A percentile compares a stretch with the other conserved stretches of the same genome.
These are phyloP conservation scores for Xestia sexstrigata DNA, from an alignment of 2,888 invertebrate species.

Conservation along the genomic window DNA sequence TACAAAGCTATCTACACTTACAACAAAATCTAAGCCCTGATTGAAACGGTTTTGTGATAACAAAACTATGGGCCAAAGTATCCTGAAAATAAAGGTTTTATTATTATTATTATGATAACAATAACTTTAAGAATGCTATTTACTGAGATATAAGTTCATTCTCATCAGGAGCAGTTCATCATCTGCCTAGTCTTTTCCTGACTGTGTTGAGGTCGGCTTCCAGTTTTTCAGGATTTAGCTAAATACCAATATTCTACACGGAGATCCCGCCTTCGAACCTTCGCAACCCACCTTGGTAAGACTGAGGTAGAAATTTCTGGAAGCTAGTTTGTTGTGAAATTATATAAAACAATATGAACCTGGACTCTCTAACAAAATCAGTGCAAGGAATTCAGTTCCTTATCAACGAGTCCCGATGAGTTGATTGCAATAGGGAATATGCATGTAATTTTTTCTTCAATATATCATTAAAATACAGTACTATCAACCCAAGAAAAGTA, in stretches of 20 bases:
- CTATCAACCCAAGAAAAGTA: too few relatives aligned
- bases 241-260: not conserved
- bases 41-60: conserved; percentile 24
- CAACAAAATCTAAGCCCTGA: conserved; percentile 32
- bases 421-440: too few relatives aligned
- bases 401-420: not conserved
- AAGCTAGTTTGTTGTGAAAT: not conserved
- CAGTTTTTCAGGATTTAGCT: not conserved
- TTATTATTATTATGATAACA: too few relatives aligned
- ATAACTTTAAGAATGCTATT: too few relatives aligned
- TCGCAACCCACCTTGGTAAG: not conserved
- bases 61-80: too few relatives aligned
- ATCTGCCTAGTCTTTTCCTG: not conserved
- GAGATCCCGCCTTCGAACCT: not conserved
- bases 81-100: too few relatives aligned
- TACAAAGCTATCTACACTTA: conserved; percentile 52
- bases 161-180: not conserved
- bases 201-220: too few relatives aligned
- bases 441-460: too few relatives aligned
- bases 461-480: too few relatives aligned
- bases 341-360: not conserved
- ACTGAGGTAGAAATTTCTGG: not conserved
- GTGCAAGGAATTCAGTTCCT: not conserved
- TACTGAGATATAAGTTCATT: not conserved
- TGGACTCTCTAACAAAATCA: not conserved